Percentiles rank a stretch among this genome's conserved stretches.
These are phyloP conservation scores for Anser brachyrhynchus DNA, from an alignment of 2,113 vertebrate genomes.

Conservation along the genomic window DNA sequence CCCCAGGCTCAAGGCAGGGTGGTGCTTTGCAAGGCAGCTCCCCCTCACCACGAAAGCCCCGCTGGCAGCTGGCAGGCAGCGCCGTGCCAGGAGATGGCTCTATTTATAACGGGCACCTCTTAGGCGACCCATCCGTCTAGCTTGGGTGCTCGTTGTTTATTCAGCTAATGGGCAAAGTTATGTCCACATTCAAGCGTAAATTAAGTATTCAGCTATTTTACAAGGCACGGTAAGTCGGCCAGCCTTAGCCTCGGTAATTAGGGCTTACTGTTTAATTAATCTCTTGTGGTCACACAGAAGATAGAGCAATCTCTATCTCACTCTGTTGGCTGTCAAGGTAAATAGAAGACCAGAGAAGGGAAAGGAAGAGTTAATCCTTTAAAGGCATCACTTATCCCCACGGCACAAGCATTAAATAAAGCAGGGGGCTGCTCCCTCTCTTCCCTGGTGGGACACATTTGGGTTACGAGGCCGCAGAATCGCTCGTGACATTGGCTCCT, in stretches of 20 bases:
- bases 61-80: neutral
- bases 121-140: neutral
- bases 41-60: neutral
- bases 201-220: constrained; percentile 63
- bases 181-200: constrained; percentile 25
- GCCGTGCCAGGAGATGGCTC: neutral
- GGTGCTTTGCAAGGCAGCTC: neutral
- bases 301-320: neutral
- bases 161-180: constrained; percentile 55
- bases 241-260: constrained; percentile 64
- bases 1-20: neutral
- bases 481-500: rapidly evolving
- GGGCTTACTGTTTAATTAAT: constrained; percentile 62
- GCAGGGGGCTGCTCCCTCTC: neutral
- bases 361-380: constrained; percentile 9
- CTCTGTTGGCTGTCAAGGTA: neutral
- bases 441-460: neutral
- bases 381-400: neutral
- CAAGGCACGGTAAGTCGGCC: constrained; percentile 44
- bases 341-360: neutral
- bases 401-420: rapidly evolving
- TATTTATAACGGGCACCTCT: neutral
- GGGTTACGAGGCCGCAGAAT: neutral
- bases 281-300: constrained; percentile 24
- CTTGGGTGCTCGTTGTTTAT: constrained; percentile 51